Conservation (phyloP, 2,113 vertebrate genomes). For the Delphinus delphis region DNA sequence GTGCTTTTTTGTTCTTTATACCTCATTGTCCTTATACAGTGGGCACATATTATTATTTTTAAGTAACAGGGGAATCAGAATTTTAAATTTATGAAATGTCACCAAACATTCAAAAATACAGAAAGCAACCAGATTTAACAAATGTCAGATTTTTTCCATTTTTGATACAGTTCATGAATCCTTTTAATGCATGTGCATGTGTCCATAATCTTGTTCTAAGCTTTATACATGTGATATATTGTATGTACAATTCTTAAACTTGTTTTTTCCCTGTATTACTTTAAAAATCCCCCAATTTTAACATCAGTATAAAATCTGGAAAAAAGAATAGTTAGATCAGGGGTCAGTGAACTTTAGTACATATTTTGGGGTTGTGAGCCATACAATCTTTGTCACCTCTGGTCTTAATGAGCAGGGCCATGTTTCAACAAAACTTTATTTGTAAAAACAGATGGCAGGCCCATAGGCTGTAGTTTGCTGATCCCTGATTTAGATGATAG, state of each 20-base stretch:
- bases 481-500: neutral
- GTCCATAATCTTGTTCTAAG: neutral
- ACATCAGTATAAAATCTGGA: neutral
- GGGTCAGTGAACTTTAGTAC: neutral
- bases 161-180: neutral
- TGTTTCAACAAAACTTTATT: constrained; percentile 20
- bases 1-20: neutral
- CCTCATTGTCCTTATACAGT: neutral
- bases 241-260: neutral
- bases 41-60: neutral
- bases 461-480: neutral
- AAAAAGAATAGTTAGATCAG: neutral
- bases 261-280: neutral
- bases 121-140: neutral
- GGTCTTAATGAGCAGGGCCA: neutral
- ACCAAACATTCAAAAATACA: constrained; percentile 11
- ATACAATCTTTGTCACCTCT: neutral
- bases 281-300: constrained; percentile 2
- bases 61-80: neutral
- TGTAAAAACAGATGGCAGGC: neutral
- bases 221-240: neutral
- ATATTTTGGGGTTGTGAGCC: neutral
- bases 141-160: constrained; percentile 26
- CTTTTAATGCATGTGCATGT: neutral
- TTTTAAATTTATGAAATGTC: constrained; percentile 23